Percentiles rank a stretch among this genome's conserved stretches.
These are phyloP conservation scores for Dissostichus mawsoni DNA, from an alignment of 2,113 vertebrate genomes.

Conservation along the genomic window DNA sequence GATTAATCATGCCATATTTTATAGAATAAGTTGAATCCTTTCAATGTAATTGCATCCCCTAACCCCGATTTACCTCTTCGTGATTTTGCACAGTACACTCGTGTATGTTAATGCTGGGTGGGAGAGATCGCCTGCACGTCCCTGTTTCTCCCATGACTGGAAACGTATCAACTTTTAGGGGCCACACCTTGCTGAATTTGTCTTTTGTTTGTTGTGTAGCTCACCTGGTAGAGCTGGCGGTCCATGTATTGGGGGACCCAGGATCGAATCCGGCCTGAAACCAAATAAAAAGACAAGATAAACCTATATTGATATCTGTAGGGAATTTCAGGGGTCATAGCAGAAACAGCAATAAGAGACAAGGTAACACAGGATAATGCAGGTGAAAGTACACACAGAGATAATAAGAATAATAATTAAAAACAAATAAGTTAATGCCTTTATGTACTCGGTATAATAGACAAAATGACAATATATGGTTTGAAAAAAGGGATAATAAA, in stretches of 20 bases:
- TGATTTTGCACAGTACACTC: slow-evolving; percentile 47
- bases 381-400: too few relatives aligned
- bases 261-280: too few relatives aligned
- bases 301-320: too few relatives aligned
- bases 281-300: too few relatives aligned
- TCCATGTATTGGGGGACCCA: too few relatives aligned
- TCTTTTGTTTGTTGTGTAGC: neutral
- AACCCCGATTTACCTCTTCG: slow-evolving; percentile 27
- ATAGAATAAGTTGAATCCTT: slow-evolving; percentile 41
- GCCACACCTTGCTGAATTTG: neutral
- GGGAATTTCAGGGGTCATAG: too few relatives aligned
- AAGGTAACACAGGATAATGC: too few relatives aligned
- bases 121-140: slow-evolving; percentile 19
- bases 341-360: too few relatives aligned
- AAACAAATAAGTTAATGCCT: neutral
- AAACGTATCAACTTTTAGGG: neutral
- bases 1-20: slow-evolving; percentile 20
- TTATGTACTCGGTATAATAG: neutral
- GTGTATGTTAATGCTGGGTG: slow-evolving; percentile 19
- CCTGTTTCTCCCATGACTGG: slow-evolving; percentile 16
- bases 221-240: too few relatives aligned
- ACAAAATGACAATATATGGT: neutral
- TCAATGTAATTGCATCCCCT: slow-evolving; percentile 11
- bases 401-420: too few relatives aligned
- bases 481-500: neutral